Evolutionary conservation across 2,888 invertebrate genomes (phyloP).

Genomic region (Epiblema foenella): DNA sequence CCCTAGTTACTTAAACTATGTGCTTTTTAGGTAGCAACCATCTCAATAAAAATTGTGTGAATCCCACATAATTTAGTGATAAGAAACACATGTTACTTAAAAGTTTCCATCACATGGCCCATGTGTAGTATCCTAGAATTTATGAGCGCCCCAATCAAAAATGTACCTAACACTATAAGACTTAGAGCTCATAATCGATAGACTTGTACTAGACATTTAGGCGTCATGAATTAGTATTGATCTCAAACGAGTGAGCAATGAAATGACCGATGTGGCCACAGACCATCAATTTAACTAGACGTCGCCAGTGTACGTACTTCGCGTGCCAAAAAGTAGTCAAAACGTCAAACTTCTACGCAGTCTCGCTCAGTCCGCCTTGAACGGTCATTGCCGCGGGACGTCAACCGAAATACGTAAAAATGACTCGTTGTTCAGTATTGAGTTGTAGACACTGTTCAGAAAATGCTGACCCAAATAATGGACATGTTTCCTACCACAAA

Average conservation of each 20-base stretch:
- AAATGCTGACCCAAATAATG: too few relatives aligned
- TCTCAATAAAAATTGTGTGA: neutral
- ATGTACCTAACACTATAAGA: slow-evolving; percentile 36
- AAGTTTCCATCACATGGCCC: slow-evolving; percentile 1
- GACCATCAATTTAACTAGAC: too few relatives aligned
- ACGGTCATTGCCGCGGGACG: too few relatives aligned
- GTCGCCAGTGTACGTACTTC: too few relatives aligned
- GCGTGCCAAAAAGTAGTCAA: too few relatives aligned
- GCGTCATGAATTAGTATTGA: slow-evolving; percentile 26
- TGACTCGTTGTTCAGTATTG: too few relatives aligned
- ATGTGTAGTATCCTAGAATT: slow-evolving; percentile 11
- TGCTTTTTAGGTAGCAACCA: neutral
- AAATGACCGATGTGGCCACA: slow-evolving; percentile 38
- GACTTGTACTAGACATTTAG: slow-evolving; percentile 3
- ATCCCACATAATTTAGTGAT: slow-evolving; percentile 5
- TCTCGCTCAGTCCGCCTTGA: too few relatives aligned
- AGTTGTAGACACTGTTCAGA: too few relatives aligned
- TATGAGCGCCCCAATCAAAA: slow-evolving; percentile 25
- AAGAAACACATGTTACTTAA: slow-evolving; percentile 19
- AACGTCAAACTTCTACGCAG: too few relatives aligned
- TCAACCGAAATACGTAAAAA: too few relatives aligned
- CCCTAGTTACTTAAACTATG: neutral
- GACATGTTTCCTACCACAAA: too few relatives aligned
- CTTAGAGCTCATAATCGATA: slow-evolving; percentile 28
- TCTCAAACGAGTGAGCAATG: slow-evolving; percentile 39